Evolutionary conservation across 2,113 vertebrate genomes (phyloP), one percentile per base, ranked within the genome.

Genomic region (Psittacara wagleri): DNA sequence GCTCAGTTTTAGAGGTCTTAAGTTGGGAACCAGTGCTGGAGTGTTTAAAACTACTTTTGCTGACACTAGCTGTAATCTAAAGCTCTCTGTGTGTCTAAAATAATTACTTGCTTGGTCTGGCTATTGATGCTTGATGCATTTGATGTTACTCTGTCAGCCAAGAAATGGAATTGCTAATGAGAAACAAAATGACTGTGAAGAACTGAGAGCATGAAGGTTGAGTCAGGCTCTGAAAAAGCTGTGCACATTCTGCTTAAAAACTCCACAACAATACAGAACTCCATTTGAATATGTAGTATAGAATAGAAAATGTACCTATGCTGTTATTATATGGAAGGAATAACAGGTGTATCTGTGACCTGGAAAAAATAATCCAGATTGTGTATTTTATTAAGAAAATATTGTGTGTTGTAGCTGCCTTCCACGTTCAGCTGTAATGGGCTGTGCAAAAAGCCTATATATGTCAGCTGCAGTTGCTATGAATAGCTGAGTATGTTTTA

Each of bases 41-140:
- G 9, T 68, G 27, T 64, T 90, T 82, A 51, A 95, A 84, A 48
- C 28, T 64, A 31, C 23, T 44, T 80, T 13, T 62, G 43, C 74
- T 74, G 67, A 35, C 28, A 22, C 8, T 55, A 44, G 29, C 13
- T 88, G 3, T 61, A 18, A 37, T 76, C 24, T 86, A 82, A 68
- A 79, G 29, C 33, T 78, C 29, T 82, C 14, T 75, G 19, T 1
- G 0, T 82, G 4, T 27, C 24, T 52, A 55, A 63, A 86, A 51
- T 81, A 90, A 84, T 59, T 93, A 79, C 54, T 93, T 95, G 22
- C 49, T 85, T 69, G 22, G 29, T 90, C 27, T 90, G 46, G 35
- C 44, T 89, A 8, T 61, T 93, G 43, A 41, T 66, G 39, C 66
- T 86, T 80, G 41, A 75, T 95, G 43, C 39, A 59, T 74, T 95